Evolutionary conservation across 2,888 invertebrate genomes (phyloP).

Genomic region (Ochropacha duplaris): DNA sequence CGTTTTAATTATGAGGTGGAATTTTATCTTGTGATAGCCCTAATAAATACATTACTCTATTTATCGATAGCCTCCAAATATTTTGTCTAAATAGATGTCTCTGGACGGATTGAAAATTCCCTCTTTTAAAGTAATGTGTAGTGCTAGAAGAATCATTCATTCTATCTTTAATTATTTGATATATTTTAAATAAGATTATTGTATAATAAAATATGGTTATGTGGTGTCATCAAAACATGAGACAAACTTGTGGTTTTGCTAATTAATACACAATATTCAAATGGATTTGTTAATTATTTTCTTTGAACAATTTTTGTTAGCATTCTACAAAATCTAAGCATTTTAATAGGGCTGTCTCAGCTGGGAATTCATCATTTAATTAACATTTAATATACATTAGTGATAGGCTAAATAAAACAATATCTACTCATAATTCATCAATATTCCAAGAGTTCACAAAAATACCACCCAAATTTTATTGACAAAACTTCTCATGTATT

Average conservation of each 20-base stretch:
- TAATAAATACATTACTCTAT: background rate
- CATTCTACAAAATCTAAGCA: too few relatives aligned
- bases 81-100: background rate
- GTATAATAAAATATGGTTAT: too few relatives aligned
- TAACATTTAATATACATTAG: too few relatives aligned
- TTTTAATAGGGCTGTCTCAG: too few relatives aligned
- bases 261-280: too few relatives aligned
- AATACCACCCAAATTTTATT: conserved; percentile 71
- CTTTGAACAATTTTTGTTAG: too few relatives aligned
- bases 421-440: background rate
- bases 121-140: background rate
- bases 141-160: background rate
- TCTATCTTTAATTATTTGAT: background rate
- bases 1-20: background rate
- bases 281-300: too few relatives aligned
- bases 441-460: conserved; percentile 37
- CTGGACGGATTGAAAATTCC: background rate
- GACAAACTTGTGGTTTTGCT: too few relatives aligned
- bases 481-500: conserved; percentile 76
- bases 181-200: too few relatives aligned
- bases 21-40: background rate
- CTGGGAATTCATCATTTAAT: too few relatives aligned
- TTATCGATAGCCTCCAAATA: background rate
- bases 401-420: background rate
- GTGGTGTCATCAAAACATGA: too few relatives aligned